These are phyloP conservation scores for Paradoxurus hermaphroditus DNA, from an alignment of 2,113 vertebrate species.

Conservation along the genomic window DNA sequence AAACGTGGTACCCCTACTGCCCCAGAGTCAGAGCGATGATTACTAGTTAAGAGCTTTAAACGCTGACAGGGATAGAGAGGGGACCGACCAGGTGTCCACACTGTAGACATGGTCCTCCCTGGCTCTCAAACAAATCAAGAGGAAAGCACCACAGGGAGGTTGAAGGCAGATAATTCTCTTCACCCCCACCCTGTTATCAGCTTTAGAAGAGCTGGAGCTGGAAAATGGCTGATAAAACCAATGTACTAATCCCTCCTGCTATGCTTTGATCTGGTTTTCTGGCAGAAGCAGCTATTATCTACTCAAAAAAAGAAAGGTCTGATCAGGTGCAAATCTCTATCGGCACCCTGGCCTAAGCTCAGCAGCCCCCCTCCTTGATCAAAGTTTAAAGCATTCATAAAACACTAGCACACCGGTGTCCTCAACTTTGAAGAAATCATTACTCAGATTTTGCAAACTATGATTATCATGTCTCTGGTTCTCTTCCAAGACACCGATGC, in stretches of 20 bases:
- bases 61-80: background rate
- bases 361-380: background rate
- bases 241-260: conserved; percentile 60
- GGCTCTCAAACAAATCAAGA: conserved; percentile 57
- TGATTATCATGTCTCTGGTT: background rate
- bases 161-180: conserved; percentile 56
- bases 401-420: background rate
- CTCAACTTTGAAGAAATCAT: conserved; percentile 23
- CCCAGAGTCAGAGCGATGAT: background rate
- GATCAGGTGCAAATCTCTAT: conserved; percentile 49
- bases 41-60: conserved; percentile 30
- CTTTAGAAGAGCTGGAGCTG: conserved; percentile 37
- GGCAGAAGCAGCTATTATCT: conserved; percentile 66
- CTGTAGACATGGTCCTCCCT: background rate
- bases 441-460: background rate
- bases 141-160: conserved; percentile 36
- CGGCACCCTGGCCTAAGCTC: background rate
- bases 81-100: conserved; percentile 22
- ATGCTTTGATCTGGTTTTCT: conserved; percentile 67
- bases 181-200: conserved; percentile 62
- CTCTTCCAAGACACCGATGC: background rate
- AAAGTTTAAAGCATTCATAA: conserved; percentile 29
- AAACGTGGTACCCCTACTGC: background rate
- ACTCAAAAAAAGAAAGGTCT: conserved; percentile 58
- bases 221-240: conserved; percentile 59